Evolutionary conservation across 2,888 invertebrate genomes (phyloP).

Genomic region (Theodoxus fluviatilis): DNA sequence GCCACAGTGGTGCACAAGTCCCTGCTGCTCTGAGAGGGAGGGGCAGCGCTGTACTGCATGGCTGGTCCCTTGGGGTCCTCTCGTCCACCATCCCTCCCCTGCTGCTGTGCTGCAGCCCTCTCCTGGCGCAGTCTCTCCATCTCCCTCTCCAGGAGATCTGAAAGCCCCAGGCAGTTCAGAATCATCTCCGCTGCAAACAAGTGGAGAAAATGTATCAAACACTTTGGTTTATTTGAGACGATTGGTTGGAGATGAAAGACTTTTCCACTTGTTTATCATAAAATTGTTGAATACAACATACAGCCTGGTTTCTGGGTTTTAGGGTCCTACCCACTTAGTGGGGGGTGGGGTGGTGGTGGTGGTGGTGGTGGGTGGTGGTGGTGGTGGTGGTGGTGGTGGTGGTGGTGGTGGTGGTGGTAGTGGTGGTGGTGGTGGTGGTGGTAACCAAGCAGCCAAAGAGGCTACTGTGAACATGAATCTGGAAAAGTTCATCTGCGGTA

Average conservation of each 20-base stretch:
- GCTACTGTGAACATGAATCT: too few species aligned
- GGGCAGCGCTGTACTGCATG: background rate
- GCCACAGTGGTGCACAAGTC: too few species aligned
- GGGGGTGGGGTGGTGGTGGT: too few species aligned
- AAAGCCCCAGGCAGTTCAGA: conserved; percentile 48
- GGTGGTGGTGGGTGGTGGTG: too few species aligned
- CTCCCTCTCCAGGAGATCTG: conserved; percentile 47
- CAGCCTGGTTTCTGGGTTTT: background rate
- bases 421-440: too few species aligned
- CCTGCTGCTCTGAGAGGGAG: background rate
- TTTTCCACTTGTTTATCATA: background rate
- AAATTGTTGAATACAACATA: background rate
- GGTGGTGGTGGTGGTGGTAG: too few species aligned
- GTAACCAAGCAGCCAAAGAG: too few species aligned
- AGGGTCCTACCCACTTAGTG: too few species aligned
- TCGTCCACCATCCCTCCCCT: background rate
- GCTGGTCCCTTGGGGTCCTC: background rate
- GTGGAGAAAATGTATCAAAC: conserved; percentile 12
- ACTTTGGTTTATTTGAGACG: background rate
- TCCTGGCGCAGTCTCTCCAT: conserved; percentile 18
- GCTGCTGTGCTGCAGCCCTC: conserved; percentile 4
- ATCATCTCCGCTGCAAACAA: conserved; percentile 52
- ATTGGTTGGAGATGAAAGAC: background rate
- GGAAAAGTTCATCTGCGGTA: too few species aligned
- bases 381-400: too few species aligned